Evolutionary conservation across 2,113 vertebrate genomes (phyloP).

Genomic region (Pycnonotus jocosus): DNA sequence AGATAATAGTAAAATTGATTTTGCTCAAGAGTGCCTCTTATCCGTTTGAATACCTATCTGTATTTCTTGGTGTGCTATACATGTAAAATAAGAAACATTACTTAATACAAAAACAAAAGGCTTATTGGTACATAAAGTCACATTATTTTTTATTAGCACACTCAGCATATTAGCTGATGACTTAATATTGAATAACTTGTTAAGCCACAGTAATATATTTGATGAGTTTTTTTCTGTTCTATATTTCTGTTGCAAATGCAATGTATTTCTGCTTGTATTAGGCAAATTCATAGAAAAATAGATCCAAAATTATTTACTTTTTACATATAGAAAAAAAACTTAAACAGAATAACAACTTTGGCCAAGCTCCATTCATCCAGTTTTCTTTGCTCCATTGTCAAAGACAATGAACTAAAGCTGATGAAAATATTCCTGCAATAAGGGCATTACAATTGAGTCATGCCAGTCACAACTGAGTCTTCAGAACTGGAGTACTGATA

Average conservation of each 20-base stretch:
- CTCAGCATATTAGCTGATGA: background rate
- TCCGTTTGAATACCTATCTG: background rate
- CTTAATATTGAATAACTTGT: background rate
- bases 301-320: background rate
- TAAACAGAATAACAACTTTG: background rate
- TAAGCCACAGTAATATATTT: background rate
- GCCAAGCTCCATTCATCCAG: background rate
- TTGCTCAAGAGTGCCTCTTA: background rate
- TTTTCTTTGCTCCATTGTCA: background rate
- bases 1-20: background rate
- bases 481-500: background rate
- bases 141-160: background rate
- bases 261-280: background rate
- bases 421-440: background rate
- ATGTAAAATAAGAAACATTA: background rate
- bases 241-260: background rate
- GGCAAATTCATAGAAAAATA: background rate
- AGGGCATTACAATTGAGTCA: accelerated
- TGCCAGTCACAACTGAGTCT: background rate
- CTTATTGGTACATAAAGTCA: background rate
- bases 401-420: background rate
- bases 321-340: background rate
- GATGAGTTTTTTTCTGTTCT: background rate
- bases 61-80: background rate
- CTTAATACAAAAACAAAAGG: background rate